Conservation (phyloP, 1,140 invertebrate species). For the Drosophila fuyamai region DNA sequence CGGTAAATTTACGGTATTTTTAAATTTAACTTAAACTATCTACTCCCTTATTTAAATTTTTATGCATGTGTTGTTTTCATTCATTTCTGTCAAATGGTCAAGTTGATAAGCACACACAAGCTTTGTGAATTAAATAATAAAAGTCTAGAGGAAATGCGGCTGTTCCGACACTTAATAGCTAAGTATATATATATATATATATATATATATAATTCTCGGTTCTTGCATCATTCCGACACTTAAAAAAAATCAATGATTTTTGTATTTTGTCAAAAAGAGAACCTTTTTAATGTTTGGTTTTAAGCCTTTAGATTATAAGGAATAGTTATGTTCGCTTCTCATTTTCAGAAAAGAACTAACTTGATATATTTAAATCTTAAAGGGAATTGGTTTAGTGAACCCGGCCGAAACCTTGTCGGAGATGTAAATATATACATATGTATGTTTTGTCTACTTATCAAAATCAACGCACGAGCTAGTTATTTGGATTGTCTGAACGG, state of each 20-base stretch:
- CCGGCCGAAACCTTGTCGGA: neutral
- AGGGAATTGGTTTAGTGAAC: conserved; percentile 14
- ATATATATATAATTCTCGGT: too few relatives aligned
- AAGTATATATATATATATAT: neutral
- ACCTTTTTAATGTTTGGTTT: too few relatives aligned
- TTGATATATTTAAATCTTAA: neutral
- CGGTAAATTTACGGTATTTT: too few relatives aligned
- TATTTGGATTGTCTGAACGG: conserved; percentile 26
- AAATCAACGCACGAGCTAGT: conserved; percentile 15
- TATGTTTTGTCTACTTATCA: conserved; percentile 30
- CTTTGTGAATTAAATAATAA: conserved; percentile 1
- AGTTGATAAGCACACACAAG: conserved; percentile 16
- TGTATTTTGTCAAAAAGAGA: too few relatives aligned
- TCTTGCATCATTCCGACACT: neutral
- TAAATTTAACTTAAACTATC: neutral
- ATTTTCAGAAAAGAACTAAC: too few relatives aligned
- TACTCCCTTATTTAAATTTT: neutral
- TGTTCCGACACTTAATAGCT: conserved; percentile 2
- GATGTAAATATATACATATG: conserved; percentile 2
- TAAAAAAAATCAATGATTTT: neutral
- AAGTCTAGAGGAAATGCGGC: conserved; percentile 1
- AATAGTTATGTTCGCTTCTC: too few relatives aligned
- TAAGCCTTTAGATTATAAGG: too few relatives aligned
- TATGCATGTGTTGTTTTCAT: conserved; percentile 1
- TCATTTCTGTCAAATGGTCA: conserved; percentile 5